These are phyloP conservation scores for Pseudopleuronectes americanus DNA, from an alignment of 2,797 vertebrate species.

Conservation along the genomic window DNA sequence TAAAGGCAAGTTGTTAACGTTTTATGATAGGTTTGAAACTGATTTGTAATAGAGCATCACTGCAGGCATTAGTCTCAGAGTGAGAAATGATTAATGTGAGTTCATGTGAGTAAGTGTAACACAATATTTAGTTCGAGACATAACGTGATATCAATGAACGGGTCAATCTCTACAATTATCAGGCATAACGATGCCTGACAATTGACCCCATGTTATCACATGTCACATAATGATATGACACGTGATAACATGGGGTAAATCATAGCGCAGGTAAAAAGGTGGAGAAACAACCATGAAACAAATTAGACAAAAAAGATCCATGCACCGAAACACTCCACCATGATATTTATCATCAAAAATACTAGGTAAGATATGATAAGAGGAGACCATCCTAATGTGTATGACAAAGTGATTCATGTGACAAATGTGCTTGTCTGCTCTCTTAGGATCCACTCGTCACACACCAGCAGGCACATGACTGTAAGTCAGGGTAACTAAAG, in stretches of 20 bases:
- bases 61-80: background rate
- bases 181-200: background rate
- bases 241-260: background rate
- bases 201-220: too few species aligned
- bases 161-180: background rate
- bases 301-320: too few species aligned
- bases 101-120: background rate
- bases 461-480: conserved; percentile 69
- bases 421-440: conserved; percentile 45
- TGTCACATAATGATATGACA: background rate
- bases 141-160: background rate
- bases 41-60: background rate
- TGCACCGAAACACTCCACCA: background rate
- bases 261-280: background rate
- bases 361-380: background rate
- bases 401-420: conserved; percentile 53
- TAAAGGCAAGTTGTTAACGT: background rate
- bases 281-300: background rate
- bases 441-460: conserved; percentile 55
- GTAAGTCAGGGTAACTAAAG: conserved; percentile 38
- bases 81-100: background rate
- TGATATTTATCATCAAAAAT: background rate
- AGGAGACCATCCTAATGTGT: conserved; percentile 1
- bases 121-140: background rate
- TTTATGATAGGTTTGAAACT: background rate